A percentile compares a stretch with the other conserved stretches of the same genome.
Evolutionary conservation across 2,888 invertebrate species (phyloP).

Genomic region (Ectobius pallidus): DNA sequence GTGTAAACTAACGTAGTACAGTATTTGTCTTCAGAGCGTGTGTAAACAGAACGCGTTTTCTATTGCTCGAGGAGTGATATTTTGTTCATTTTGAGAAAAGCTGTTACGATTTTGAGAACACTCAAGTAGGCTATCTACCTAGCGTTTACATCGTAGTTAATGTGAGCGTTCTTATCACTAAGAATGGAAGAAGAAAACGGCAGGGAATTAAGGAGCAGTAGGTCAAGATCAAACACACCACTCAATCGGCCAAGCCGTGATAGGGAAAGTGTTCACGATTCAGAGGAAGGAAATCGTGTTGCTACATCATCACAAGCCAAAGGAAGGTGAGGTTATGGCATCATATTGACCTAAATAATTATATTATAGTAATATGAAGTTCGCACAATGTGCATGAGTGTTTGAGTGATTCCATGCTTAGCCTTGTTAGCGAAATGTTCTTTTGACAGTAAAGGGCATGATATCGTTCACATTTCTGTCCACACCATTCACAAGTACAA

Average conservation of each 20-base stretch:
- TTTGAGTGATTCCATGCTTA: too few relatives aligned
- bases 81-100: not conserved
- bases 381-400: too few relatives aligned
- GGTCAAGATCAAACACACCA: constrained; percentile 16
- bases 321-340: not conserved
- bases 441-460: too few relatives aligned
- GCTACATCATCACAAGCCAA: not conserved
- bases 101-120: too few relatives aligned
- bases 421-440: too few relatives aligned
- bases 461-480: too few relatives aligned
- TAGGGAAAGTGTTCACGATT: not conserved
- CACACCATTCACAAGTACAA: too few relatives aligned
- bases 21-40: not conserved
- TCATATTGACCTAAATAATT: not conserved
- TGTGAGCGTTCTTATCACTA: not conserved
- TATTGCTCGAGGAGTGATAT: too few relatives aligned
- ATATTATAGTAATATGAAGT: too few relatives aligned
- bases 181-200: constrained; percentile 10
- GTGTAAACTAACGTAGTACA: not conserved
- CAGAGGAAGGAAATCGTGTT: not conserved
- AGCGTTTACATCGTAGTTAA: not conserved
- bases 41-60: not conserved
- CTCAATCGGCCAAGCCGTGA: constrained; percentile 1
- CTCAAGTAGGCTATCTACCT: too few relatives aligned
- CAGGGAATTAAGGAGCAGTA: constrained; percentile 10